Evolutionary conservation across 2,113 vertebrate species (phyloP), one percentile per base, ranked within the genome.

Genomic region (Brienomyrus brachyistius): DNA sequence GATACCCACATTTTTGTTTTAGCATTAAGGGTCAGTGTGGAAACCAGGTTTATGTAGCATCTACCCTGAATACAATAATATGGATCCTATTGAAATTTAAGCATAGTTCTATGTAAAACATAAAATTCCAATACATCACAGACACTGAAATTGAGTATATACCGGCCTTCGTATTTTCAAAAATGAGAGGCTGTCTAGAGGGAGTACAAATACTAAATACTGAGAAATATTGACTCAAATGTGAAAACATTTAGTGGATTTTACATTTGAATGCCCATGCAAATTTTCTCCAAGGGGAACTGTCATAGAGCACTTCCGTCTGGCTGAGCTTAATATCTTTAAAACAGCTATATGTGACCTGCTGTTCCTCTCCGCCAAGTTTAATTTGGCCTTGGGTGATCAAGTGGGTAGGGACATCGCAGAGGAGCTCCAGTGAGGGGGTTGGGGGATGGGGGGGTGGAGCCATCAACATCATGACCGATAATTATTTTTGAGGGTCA

Each of bases 381-480:
- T 90, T 92, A 62, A 93, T 93, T 92, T 91, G 77, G 90, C 88
- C 91, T 74, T 40, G 43, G 89, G 87, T 93, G 91, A 93, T 92
- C 91, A 87, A 92, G 90, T 59, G 88, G 91, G 89, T 85, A 89
- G 89, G 56, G 90, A 77, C 56, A 86, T 91, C 89, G 88, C 92
- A 89, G 92, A 92, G 90, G 91, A 93, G 93, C 92, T 91, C 91
- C 91, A 93, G 92, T 93, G 91, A 91, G 91, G 91, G 47, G 70
- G 35, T 27, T 50, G 23, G 2, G 84, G 40, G 43, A 40, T 40
- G 40, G 27, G 40, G 59, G 10, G 11, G 84, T 52, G 91, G 90
- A 92, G 94, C 92, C 91, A 91, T 92, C 91, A 88, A 89, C 93
- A 93, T 92, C 92, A 92, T 90, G 51, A 92, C 91, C 91, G 94